A percentile compares a stretch with the other conserved stretches of the same genome.
phyloP scores from a whole-genome alignment of 2,888 invertebrate genomes.

The Chirona hameri region DNA sequence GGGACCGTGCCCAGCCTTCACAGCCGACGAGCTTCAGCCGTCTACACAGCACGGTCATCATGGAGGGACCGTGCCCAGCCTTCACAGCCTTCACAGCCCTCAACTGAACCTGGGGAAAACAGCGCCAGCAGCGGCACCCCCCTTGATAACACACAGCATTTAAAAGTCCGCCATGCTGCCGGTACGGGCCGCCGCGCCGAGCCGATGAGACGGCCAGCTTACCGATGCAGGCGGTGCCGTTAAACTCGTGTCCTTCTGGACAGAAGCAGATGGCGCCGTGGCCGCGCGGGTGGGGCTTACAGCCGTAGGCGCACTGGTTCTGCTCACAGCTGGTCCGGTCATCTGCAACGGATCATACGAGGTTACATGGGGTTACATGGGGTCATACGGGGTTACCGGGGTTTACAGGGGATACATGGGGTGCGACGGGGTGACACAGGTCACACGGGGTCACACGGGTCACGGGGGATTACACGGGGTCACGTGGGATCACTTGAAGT shows the following conservation, averaged over 20 bases:
- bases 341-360: conserved; percentile 44
- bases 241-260: conserved; percentile 60
- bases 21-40: no score
- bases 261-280: conserved; percentile 73
- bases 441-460: not conserved
- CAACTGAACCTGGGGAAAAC: no score
- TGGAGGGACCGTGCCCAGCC: no score
- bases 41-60: no score
- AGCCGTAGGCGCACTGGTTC: conserved; percentile 62
- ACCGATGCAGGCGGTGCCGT: no score
- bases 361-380: not conserved
- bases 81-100: no score
- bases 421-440: not conserved
- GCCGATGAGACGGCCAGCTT: no score
- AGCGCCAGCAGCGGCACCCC: no score
- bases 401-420: not conserved
- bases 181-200: no score
- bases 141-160: no score
- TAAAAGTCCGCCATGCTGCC: no score
- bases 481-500: not conserved
- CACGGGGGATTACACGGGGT: not conserved
- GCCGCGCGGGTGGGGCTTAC: conserved; percentile 59
- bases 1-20: no score
- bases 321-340: conserved; percentile 51
- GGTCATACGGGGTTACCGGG: not conserved